These are phyloP conservation scores for Drosophila niveifrons DNA, from an alignment of 2,888 invertebrate species.

Conservation along the genomic window DNA sequence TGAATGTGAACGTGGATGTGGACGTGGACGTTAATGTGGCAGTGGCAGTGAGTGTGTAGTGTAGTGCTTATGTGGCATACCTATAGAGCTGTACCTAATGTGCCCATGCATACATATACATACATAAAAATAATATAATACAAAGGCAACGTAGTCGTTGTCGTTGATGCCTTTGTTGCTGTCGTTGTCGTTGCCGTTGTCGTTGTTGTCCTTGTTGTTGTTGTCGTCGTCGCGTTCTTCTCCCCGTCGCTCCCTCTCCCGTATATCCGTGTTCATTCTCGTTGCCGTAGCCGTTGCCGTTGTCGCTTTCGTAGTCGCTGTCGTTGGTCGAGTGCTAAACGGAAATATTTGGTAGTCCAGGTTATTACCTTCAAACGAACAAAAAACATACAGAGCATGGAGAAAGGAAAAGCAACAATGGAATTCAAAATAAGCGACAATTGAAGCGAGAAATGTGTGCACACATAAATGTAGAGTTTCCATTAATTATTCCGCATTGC, in stretches of 20 bases:
- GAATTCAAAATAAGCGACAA: slow-evolving; percentile 50
- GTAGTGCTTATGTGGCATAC: slow-evolving; percentile 64
- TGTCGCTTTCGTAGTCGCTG: slow-evolving; percentile 27
- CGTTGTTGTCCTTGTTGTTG: slow-evolving; percentile 35
- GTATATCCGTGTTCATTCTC: slow-evolving; percentile 14
- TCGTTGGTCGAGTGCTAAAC: slow-evolving; percentile 67
- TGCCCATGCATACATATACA: slow-evolving; percentile 66
- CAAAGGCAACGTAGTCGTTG: slow-evolving; percentile 53
- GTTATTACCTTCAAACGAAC: slow-evolving; percentile 56
- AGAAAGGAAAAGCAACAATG: slow-evolving; percentile 50
- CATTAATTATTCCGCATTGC: slow-evolving; percentile 75
- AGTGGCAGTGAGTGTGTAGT: slow-evolving; percentile 29
- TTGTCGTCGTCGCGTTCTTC: slow-evolving; percentile 30
- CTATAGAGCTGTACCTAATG: slow-evolving; percentile 77
- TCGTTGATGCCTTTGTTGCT: slow-evolving; percentile 28
- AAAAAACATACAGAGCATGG: slow-evolving; percentile 31
- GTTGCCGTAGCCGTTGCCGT: slow-evolving; percentile 23
- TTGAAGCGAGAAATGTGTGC: slow-evolving; percentile 60
- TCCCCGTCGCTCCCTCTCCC: not conserved
- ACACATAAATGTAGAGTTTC: slow-evolving; percentile 52
- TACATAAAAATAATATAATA: slow-evolving; percentile 65
- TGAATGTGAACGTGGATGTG: slow-evolving; percentile 14
- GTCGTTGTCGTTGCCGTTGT: slow-evolving; percentile 29
- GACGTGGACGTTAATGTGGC: slow-evolving; percentile 23
- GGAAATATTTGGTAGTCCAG: slow-evolving; percentile 77